Percentiles rank a stretch among this genome's conserved stretches.
Evolutionary conservation across 2,888 invertebrate species (phyloP).

Genomic region (Drosophila ochracea): DNA sequence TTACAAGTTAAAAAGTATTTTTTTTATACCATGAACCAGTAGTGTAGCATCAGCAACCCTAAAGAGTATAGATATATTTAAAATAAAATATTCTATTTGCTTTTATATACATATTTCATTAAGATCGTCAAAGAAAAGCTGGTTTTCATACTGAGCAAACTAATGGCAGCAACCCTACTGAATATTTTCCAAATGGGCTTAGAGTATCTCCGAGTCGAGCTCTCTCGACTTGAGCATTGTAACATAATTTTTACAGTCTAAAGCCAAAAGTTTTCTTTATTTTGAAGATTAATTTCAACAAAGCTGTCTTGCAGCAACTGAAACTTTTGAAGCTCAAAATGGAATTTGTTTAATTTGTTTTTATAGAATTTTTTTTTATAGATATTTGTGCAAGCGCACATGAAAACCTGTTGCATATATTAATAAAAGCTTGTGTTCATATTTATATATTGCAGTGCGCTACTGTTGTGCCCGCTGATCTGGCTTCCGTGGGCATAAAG

Average conservation of each 20-base stretch:
- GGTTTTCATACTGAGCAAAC: no score
- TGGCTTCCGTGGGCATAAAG: slow-evolving; percentile 82
- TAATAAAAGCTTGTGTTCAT: not conserved
- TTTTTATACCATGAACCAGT: not conserved
- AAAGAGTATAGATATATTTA: not conserved
- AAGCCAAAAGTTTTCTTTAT: not conserved
- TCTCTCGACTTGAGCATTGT: not conserved
- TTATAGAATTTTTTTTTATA: not conserved
- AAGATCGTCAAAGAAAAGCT: no score
- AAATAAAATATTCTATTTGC: no score
- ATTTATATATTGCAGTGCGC: slow-evolving; percentile 60
- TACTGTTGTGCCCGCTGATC: slow-evolving; percentile 74
- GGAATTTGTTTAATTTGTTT: not conserved
- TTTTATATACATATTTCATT: no score
- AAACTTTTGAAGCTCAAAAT: slow-evolving; percentile 3
- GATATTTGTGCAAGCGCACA: not conserved
- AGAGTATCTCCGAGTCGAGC: not conserved
- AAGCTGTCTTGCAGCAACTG: not conserved
- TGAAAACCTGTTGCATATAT: slow-evolving; percentile 6
- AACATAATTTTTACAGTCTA: not conserved
- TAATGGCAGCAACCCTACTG: not conserved
- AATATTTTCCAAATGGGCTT: not conserved
- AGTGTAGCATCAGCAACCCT: no score
- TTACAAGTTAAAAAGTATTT: not conserved
- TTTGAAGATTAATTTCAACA: not conserved